Evolutionary conservation across 2,888 invertebrate species (phyloP), one percentile per base, ranked within the genome.

Genomic region (Xestobium rufovillosum): DNA sequence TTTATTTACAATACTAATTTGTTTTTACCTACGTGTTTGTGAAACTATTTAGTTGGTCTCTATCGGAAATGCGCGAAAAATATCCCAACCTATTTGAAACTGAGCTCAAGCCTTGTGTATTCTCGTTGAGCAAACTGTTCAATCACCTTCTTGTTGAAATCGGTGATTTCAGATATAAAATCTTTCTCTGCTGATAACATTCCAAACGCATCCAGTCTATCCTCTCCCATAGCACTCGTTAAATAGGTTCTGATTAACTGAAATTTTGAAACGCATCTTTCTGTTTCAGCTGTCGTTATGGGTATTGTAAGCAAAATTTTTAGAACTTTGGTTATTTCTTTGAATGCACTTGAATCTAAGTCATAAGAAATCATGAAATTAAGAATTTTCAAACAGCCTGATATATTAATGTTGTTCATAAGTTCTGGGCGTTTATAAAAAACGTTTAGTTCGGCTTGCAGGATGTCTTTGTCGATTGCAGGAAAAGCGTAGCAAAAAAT

Each of bases 131-230:
- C n/a, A n/a, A 19, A 19, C 23, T 6, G 6, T n/a, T 19, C 23
- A n/a, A 19, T 19, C 23, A 19, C 23, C 23, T 19, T 19, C 23
- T 19, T n/a, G n/a, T 19, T 19, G 23, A 19, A 19, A n/a, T 19
- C 23, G n/a, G 23, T 6, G 6, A 19, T 19, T 19, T 19, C 23
- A 8, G 6, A 6, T 8, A 19, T n/a, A 8, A 19, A 19, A 19
- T 6, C n/a, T n/a, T 19, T 19, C n/a, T 19, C 23, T 6, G n/a
- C n/a, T 6, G 23, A 19, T n/a, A 19, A 19, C 23, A 19, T 19
- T 6, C 6, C 23, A 19, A 19, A n/a, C n/a, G 23, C 23, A 6
- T 6, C n/a, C 23, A 19, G n/a, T 19, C 23, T 19, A 8, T 19
- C 23, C n/a, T 19, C 23, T n/a, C 6, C n/a, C n/a, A 19, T n/a